Base-by-base conservation (phyloP, 2,888 invertebrate species). In the Pterobdella sp. region DNA sequence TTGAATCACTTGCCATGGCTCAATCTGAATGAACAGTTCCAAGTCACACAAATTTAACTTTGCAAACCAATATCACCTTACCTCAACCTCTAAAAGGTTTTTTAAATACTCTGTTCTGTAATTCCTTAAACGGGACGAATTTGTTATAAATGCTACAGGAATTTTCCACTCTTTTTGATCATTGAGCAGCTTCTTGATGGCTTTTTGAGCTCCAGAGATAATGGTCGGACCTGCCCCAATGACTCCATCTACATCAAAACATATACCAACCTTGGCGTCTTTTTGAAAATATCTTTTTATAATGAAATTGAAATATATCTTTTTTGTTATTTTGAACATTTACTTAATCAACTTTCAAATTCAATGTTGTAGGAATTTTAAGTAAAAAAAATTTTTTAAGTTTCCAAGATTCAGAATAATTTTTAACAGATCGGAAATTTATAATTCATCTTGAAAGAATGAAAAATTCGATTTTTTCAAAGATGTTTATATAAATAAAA, bases 191-290 rank as follows among this genome's bases (percentile, higher is more conserved):
- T 79, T 77, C 60, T 80, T 76, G 37, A 83, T 75, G 31, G 80
- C 81, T 69, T 79, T 76, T 65, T 79, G 75, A 22, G 83, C 81
- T 0, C 79, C 79, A 7, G 78, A 79, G 7, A 84, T 76, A 4
- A 82, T 80, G n/a, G 79, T 79, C 42, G 80, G 79, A 22, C 84
- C 83, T 36, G 82, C 74, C 1, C 82, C 83, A 42, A 84, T 74
- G 2, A 84, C 84, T 0, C 84, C 84, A 72, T 84, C 84, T 22
- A 83, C 82, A 74, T 84, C 84, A 78, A 84, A 84, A 69, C 82
- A 76, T 36, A 84, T 80, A n/a, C 83, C 84, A 74, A 83, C 83
- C 66, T 67, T 66, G 32, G 72, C 32, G 22, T 18, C 63, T 72
- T 52, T 74, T 22, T 72, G 29, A 22, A 60, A 65, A 22, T 14